Evolutionary conservation across 1,140 invertebrate genomes (phyloP), one percentile per base, ranked within the genome.

Genomic region (Galleria mellonella): DNA sequence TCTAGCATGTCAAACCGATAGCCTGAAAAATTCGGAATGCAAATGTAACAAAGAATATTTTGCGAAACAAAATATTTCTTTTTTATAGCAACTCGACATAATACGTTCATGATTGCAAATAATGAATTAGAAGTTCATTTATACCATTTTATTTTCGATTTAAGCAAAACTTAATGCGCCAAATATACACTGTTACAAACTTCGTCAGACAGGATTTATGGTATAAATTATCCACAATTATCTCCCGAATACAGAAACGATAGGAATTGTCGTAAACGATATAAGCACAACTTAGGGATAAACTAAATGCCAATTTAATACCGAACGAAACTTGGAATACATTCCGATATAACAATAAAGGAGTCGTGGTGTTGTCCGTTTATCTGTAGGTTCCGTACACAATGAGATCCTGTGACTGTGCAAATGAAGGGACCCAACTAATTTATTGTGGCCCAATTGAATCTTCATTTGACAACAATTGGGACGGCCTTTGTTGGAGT

Each of bases 401-500:
- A 61, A 56, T 50, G 47, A 57, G 42, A 45, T 43, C 51, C 36
- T 53, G 53, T 53, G 48, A 47, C 48, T 57, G 47, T 57, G 52
- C 58, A 67, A 74, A 71, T 72, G 66, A 66, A 72, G 71, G 73
- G 71, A 64, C 45, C 32, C 42, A 59, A 66, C 67, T 75, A 74
- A 83, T 79, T 83, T 79, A 83, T 79, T 76, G 69, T 76, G 62
- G 47, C 54, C 67, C 75, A 76, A 78, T 83, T 72, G 75, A 78
- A 79, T 83, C 72, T 78, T 79, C 73, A 79, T 78, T 76, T 72
- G 75, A 37, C 35, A 23, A 37, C 35, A 37, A 37, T 17, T 37
- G 35, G 35, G 35, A 37, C 17, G 14, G 35, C 35, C 15, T 37
- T 23, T 37, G 35, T 37, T 15, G 35, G 10, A 31, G 32, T 15